Conservation (phyloP, 2,888 invertebrate species). For the Plusia festucae region DNA sequence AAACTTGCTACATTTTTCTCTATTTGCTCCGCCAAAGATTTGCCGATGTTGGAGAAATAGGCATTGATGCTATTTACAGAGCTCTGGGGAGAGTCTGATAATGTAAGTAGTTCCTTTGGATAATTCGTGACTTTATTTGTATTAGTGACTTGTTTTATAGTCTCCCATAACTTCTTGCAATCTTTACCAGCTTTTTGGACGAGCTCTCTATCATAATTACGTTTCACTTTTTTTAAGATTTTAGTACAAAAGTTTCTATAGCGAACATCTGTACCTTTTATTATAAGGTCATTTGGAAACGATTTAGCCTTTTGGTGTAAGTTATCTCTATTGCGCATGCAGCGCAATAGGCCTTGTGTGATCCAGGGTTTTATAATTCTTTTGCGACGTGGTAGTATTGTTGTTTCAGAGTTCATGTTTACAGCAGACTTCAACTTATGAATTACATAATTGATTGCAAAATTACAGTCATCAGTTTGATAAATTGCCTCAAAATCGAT, state of each 20-base stretch:
- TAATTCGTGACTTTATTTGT: not conserved
- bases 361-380: constrained; percentile 4
- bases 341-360: constrained; percentile 5
- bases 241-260: constrained; percentile 7
- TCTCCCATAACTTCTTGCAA: constrained; percentile 7
- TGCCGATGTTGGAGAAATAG: constrained; percentile 1
- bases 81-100: not conserved
- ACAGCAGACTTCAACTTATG: not conserved
- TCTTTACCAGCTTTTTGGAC: constrained; percentile 9
- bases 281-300: not conserved
- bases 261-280: not conserved
- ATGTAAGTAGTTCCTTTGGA: not conserved
- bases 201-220: not conserved
- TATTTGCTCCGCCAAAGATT: not conserved
- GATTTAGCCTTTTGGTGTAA: constrained; percentile 4
- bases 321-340: constrained; percentile 8
- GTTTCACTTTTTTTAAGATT: not conserved
- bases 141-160: constrained; percentile 1
- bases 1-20: not conserved
- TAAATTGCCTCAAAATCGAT: not conserved
- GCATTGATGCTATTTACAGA: constrained; percentile 1
- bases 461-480: not conserved
- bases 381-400: not conserved
- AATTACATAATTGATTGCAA: constrained; percentile 1
- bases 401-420: not conserved